Base-by-base conservation (phyloP, 2,113 vertebrate genomes). In the Tricholaema leucomelas region DNA sequence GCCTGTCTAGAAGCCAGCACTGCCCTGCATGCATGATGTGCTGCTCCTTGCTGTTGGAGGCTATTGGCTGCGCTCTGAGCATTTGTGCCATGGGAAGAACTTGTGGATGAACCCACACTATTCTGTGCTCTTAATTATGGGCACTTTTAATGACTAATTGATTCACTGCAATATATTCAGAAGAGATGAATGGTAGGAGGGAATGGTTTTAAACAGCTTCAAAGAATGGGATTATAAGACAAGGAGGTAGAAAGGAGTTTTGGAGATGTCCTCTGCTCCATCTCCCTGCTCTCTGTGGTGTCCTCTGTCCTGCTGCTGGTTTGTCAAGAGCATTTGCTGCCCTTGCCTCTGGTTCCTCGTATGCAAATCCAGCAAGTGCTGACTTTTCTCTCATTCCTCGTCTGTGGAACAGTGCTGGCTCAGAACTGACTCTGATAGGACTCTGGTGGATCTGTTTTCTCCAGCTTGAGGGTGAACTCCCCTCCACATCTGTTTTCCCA, bases 281-380 rank as follows among this genome's bases (percentile, higher is more conserved):
- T n/a, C 23, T 18, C 10, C 33, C 35, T 50, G 35, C 18, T 48
- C 35, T 58, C 40, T 69, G 0, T 55, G 46, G 33, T 18, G 13
- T 58, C 48, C 15, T 63, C 40, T 50, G 1, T 58, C 30, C 31
- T 75, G 40, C 23, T 50, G 54, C 27, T 38, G 42, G 35, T 44
- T 85, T 85, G 33, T 69, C 17, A 6, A 28, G 35, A 38, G 27
- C 10, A 4, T 28, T 50, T 50, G 15, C 19, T 35, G 3, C 14
- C 55, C 67, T 56, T 12, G 2, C 23, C 25, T 55, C 1, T 48
- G 1, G 0, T 40, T n/a, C 25, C 44, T 38, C 2, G 2, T 25
- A n/a, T 54, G 58, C 59, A 69, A 23, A n/a, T 85, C 31, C 38
- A 61, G 54, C 8, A 33, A 65, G 35, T 23, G 59, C 19, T 0